Conservation (phyloP, 2,113 vertebrate species). For the Atherinomorus stipes region DNA sequence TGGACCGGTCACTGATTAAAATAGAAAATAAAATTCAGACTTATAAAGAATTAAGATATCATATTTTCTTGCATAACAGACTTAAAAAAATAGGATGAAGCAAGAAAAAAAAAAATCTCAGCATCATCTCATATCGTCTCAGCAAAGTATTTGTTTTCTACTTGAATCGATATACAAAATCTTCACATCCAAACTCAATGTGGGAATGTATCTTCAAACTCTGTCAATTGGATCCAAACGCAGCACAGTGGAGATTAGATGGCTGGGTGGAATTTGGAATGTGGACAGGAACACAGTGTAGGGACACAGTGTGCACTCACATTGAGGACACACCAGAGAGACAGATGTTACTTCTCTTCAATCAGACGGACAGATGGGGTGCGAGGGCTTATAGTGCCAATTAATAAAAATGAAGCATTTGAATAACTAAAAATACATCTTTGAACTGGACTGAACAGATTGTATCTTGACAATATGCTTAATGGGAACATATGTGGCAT, state of each 20-base stretch:
- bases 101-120: too few species aligned
- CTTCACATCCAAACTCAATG: background rate
- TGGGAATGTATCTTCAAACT: background rate
- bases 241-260: conserved; percentile 17
- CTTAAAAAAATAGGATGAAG: too few species aligned
- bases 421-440: conserved; percentile 62
- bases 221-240: background rate
- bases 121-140: too few species aligned
- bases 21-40: conserved; percentile 3
- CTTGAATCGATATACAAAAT: background rate
- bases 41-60: too few species aligned
- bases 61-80: too few species aligned
- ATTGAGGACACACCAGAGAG: background rate
- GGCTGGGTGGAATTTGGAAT: conserved; percentile 8
- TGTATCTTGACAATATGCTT: conserved; percentile 20
- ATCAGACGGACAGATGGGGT: conserved; percentile 62
- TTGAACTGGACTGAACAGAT: conserved; percentile 32
- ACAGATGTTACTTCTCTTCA: conserved; percentile 47
- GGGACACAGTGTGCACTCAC: conserved; percentile 17
- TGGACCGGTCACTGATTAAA: conserved; percentile 15
- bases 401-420: conserved; percentile 68
- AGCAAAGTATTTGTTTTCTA: rapidly evolving
- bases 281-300: conserved; percentile 19
- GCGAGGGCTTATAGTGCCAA: conserved; percentile 61
- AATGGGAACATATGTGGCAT: conserved; percentile 13